Evolutionary conservation across 2,888 invertebrate genomes (phyloP).

Genomic region (Drosophila flavopinicola): DNA sequence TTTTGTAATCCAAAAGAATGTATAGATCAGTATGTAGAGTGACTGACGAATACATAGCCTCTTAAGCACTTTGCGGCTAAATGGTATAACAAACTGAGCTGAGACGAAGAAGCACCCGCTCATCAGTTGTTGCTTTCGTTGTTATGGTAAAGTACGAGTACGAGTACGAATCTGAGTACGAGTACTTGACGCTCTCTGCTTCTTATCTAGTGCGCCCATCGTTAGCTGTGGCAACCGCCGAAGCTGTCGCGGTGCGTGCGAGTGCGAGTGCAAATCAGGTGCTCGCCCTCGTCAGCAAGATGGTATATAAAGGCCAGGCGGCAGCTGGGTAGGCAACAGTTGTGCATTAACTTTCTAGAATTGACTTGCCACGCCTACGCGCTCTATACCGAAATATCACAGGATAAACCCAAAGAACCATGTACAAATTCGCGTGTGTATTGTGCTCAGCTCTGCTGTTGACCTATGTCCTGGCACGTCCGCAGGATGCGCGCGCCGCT

Average conservation of each 20-base stretch:
- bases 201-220: constrained; percentile 82
- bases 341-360: constrained; percentile 59
- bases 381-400: constrained; percentile 7
- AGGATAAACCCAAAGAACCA: constrained; percentile 44
- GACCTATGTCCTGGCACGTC: constrained; percentile 74
- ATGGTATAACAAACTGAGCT: constrained; percentile 25
- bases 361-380: constrained; percentile 41
- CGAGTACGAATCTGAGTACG: constrained; percentile 48
- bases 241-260: constrained; percentile 42
- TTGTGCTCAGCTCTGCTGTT: constrained; percentile 72
- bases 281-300: constrained; percentile 47
- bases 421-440: constrained; percentile 75
- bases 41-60: not conserved
- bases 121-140: constrained; percentile 39
- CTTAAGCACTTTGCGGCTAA: not conserved
- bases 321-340: constrained; percentile 62
- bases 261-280: constrained; percentile 54
- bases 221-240: constrained; percentile 45
- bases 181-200: constrained; percentile 66
- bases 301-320: constrained; percentile 68
- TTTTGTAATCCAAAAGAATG: no score
- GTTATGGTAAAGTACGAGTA: constrained; percentile 32
- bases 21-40: no score
- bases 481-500: constrained; percentile 69
- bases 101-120: constrained; percentile 58